These are phyloP conservation scores for Conops quadrifasciatus DNA, from an alignment of 2,888 invertebrate genomes.

Conservation along the genomic window DNA sequence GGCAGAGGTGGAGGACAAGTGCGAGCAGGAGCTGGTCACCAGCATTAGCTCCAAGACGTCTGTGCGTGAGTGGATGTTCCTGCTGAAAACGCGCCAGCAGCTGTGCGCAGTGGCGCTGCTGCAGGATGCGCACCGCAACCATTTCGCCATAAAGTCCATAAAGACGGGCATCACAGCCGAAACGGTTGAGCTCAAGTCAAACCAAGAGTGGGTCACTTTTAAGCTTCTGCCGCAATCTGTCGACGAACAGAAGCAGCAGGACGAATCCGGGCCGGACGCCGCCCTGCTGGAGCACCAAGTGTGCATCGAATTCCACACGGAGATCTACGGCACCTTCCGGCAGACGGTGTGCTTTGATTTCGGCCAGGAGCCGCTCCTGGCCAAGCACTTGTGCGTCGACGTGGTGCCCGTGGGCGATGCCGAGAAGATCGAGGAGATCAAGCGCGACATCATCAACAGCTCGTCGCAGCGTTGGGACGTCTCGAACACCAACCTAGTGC, in stretches of 20 bases:
- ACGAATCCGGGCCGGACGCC: conserved; percentile 11
- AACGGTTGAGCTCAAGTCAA: conserved; percentile 65
- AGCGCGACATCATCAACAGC: conserved; percentile 71
- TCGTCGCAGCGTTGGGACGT: conserved; percentile 72
- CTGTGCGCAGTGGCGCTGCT: conserved; percentile 73
- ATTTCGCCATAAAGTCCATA: conserved; percentile 71
- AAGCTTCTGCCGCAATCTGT: conserved; percentile 35
- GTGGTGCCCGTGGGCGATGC: conserved; percentile 76
- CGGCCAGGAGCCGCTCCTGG: conserved; percentile 71
- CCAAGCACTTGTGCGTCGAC: conserved; percentile 78
- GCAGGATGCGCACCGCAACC: conserved; percentile 76
- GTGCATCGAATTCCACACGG: conserved; percentile 72
- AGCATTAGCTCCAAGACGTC: conserved; percentile 72
- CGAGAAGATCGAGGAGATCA: conserved; percentile 72
- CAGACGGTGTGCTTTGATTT: conserved; percentile 82
- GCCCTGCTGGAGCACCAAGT: conserved; percentile 64
- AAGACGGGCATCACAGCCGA: conserved; percentile 49
- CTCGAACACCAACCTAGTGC: conserved; percentile 67
- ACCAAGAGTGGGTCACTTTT: conserved; percentile 68
- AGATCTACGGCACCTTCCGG: conserved; percentile 79
- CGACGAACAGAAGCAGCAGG: conserved; percentile 38
- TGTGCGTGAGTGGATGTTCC: conserved; percentile 71
- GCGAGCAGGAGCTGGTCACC: conserved; percentile 70
- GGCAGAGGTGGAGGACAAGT: conserved; percentile 70
- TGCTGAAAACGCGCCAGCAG: conserved; percentile 67